Percentiles rank a stretch among this genome's conserved stretches.
These are phyloP conservation scores for Bovichtus diacanthus DNA, from an alignment of 2,797 vertebrate species.

Conservation along the genomic window DNA sequence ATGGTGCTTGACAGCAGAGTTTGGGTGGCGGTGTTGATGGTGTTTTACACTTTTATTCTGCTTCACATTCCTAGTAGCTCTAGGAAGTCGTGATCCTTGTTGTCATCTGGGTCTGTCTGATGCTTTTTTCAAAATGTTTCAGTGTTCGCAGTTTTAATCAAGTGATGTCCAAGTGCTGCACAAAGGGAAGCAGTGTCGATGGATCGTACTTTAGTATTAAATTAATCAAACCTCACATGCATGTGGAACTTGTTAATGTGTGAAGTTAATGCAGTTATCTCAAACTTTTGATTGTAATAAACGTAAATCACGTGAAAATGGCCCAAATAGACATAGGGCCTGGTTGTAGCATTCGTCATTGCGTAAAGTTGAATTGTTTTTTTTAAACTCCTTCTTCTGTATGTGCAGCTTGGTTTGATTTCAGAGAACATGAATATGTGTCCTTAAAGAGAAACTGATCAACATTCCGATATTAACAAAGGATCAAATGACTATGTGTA, in stretches of 20 bases:
- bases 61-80: neutral
- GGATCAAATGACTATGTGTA: neutral
- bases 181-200: neutral
- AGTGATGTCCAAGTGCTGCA: neutral
- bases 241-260: neutral
- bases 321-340: neutral
- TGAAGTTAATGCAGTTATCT: neutral
- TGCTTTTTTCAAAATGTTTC: neutral
- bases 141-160: neutral
- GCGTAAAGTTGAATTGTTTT: neutral
- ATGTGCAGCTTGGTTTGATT: neutral
- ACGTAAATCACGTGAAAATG: neutral
- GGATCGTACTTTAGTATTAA: neutral
- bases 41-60: neutral
- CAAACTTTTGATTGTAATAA: neutral
- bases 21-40: slow-evolving; percentile 21
- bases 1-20: slow-evolving; percentile 25
- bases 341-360: neutral
- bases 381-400: neutral
- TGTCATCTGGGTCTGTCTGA: neutral
- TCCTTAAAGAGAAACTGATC: neutral
- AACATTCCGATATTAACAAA: neutral
- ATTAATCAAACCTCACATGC: neutral
- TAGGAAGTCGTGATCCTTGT: neutral
- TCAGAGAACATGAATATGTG: neutral